A percentile compares a stretch with the other conserved stretches of the same genome.
These are phyloP conservation scores for Coremacera marginata DNA, from an alignment of 2,888 invertebrate species.

Conservation along the genomic window DNA sequence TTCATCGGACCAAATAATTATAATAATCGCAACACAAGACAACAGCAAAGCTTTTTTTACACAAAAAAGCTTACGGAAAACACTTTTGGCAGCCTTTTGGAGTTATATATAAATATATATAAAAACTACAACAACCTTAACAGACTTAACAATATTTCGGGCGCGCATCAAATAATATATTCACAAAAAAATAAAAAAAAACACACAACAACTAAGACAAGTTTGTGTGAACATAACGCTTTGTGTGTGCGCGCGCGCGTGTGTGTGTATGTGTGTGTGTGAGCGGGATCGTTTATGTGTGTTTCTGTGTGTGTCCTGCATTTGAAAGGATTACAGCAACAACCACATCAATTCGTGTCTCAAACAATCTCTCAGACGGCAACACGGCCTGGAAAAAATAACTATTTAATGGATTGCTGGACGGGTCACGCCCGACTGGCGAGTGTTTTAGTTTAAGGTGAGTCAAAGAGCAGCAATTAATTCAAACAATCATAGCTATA, in stretches of 20 bases:
- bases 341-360: slow-evolving; percentile 43
- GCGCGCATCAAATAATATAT: neutral
- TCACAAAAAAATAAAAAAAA: neutral
- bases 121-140: neutral
- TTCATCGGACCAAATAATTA: slow-evolving; percentile 29
- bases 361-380: slow-evolving; percentile 48
- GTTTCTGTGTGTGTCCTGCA: slow-evolving; percentile 31
- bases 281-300: neutral
- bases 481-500: no score
- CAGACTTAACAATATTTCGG: slow-evolving; percentile 8
- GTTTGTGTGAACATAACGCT: no score
- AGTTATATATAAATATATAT: neutral
- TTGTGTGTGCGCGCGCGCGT: neutral
- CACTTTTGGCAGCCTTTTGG: neutral
- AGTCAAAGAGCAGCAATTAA: slow-evolving; percentile 49
- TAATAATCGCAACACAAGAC: neutral
- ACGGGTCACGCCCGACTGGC: slow-evolving; percentile 71
- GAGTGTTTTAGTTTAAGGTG: slow-evolving; percentile 71
- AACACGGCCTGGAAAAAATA: slow-evolving; percentile 64
- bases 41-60: neutral
- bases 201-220: neutral
- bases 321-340: slow-evolving; percentile 26
- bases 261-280: slow-evolving; percentile 26
- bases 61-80: neutral
- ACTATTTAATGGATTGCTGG: slow-evolving; percentile 71